These are phyloP conservation scores for Sebastes steindachneri DNA, from an alignment of 2,797 vertebrate genomes.

Conservation along the genomic window DNA sequence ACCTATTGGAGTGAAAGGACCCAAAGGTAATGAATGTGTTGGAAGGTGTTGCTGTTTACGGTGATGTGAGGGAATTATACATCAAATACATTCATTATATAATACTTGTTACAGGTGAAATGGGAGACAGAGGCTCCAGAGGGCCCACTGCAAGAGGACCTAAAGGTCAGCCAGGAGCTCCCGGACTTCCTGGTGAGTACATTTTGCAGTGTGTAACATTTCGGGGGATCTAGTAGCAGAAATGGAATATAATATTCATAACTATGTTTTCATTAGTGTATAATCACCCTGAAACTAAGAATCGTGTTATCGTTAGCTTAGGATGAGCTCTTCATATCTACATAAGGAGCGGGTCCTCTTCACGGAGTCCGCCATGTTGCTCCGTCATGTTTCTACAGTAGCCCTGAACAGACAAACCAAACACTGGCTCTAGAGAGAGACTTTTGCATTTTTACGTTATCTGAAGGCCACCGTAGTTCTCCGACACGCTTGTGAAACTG, in stretches of 20 bases:
- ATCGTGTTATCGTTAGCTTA: too few relatives aligned
- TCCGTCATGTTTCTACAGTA: too few relatives aligned
- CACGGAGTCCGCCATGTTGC: too few relatives aligned
- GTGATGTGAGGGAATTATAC: background rate
- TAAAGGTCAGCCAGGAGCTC: slow-evolving; percentile 91
- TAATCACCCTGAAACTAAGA: background rate
- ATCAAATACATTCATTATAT: background rate
- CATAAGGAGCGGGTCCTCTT: too few relatives aligned
- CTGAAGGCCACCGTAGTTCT: too few relatives aligned
- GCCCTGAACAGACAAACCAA: too few relatives aligned
- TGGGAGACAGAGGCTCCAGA: slow-evolving; percentile 93
- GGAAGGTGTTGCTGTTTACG: background rate
- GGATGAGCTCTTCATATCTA: background rate
- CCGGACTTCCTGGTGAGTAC: slow-evolving; percentile 92
- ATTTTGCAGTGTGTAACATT: background rate
- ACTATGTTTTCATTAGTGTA: too few relatives aligned
- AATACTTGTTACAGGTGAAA: slow-evolving; percentile 86
- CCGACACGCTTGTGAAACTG: too few relatives aligned
- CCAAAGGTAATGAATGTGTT: slow-evolving; percentile 86
- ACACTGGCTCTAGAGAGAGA: too few relatives aligned
- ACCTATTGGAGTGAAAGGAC: slow-evolving; percentile 88
- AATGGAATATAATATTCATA: too few relatives aligned
- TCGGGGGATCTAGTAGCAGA: too few relatives aligned
- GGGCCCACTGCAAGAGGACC: slow-evolving; percentile 90
- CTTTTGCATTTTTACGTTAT: too few relatives aligned